Percentiles rank a stretch among this genome's conserved stretches.
These are phyloP conservation scores for Molossus molossus DNA, from an alignment of 2,797 vertebrate genomes.

Conservation along the genomic window DNA sequence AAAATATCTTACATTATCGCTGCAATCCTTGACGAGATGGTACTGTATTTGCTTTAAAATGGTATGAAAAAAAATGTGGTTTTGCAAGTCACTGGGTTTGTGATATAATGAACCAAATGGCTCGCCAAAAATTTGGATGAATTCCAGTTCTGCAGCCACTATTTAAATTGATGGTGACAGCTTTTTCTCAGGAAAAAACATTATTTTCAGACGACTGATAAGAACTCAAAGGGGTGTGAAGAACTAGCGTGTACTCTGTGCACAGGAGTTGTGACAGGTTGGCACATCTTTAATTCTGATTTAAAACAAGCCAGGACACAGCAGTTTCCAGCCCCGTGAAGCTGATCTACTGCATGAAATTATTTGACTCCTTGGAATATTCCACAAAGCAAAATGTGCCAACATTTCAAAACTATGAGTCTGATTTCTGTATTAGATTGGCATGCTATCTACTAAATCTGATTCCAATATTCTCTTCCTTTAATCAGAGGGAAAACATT, in stretches of 20 bases:
- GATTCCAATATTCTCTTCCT: conserved; percentile 65
- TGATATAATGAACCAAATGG: conserved; percentile 88
- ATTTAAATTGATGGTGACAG: conserved; percentile 91
- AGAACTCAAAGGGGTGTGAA: conserved; percentile 90
- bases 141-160: conserved; percentile 88
- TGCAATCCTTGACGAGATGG: conserved; percentile 38
- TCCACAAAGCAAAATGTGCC: conserved; percentile 74
- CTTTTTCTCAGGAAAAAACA: conserved; percentile 87
- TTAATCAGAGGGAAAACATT: conserved; percentile 51
- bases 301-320: conserved; percentile 87
- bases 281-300: conserved; percentile 89
- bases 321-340: conserved; percentile 86
- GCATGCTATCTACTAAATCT: neutral
- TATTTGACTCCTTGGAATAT: conserved; percentile 81
- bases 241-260: conserved; percentile 84
- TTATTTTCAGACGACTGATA: conserved; percentile 91
- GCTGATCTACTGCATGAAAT: conserved; percentile 81
- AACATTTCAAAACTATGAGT: conserved; percentile 66
- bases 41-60: conserved; percentile 72
- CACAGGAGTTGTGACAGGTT: conserved; percentile 87
- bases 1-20: conserved; percentile 59
- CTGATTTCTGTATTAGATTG: conserved; percentile 69
- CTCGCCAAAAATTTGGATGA: conserved; percentile 88
- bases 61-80: conserved; percentile 78
- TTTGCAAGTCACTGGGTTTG: conserved; percentile 86